These are phyloP conservation scores for Latrodectus geometricus DNA, from an alignment of 1,140 invertebrate genomes.

Conservation along the genomic window DNA sequence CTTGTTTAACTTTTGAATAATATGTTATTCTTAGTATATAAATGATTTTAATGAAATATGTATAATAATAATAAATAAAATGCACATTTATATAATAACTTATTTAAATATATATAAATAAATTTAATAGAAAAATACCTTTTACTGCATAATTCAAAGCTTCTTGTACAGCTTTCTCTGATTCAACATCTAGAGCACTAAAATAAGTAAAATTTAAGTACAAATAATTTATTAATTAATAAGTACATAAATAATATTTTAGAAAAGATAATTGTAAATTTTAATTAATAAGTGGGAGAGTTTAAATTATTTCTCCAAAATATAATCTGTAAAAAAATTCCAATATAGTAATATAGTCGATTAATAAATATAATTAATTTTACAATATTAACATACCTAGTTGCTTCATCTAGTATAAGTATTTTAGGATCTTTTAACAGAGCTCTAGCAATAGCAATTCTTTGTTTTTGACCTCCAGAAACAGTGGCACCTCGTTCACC, in stretches of 20 bases:
- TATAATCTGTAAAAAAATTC: background rate
- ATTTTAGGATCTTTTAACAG: slow-evolving; percentile 88
- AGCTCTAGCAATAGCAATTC: slow-evolving; percentile 90
- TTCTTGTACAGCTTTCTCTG: slow-evolving; percentile 74
- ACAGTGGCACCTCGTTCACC: slow-evolving; percentile 90
- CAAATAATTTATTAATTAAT: slow-evolving; percentile 26
- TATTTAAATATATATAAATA: too few species aligned
- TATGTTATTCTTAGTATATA: too few species aligned
- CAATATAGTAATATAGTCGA: background rate
- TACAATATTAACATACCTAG: slow-evolving; percentile 74
- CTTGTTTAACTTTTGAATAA: too few species aligned
- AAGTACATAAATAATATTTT: too few species aligned
- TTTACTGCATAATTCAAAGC: slow-evolving; percentile 76
- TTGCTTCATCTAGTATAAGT: slow-evolving; percentile 86
- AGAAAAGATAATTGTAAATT: too few species aligned
- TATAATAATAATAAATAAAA: too few species aligned
- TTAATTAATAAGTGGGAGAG: too few species aligned
- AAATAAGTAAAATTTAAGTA: background rate
- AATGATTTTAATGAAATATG: too few species aligned
- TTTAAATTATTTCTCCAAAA: too few species aligned
- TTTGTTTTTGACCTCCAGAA: slow-evolving; percentile 91
- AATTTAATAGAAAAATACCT: slow-evolving; percentile 2
- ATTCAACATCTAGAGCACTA: slow-evolving; percentile 66
- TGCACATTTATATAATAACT: too few species aligned
- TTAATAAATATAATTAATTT: background rate